These are phyloP conservation scores for Batillaria attramentaria DNA, from an alignment of 1,140 invertebrate genomes.

Conservation along the genomic window DNA sequence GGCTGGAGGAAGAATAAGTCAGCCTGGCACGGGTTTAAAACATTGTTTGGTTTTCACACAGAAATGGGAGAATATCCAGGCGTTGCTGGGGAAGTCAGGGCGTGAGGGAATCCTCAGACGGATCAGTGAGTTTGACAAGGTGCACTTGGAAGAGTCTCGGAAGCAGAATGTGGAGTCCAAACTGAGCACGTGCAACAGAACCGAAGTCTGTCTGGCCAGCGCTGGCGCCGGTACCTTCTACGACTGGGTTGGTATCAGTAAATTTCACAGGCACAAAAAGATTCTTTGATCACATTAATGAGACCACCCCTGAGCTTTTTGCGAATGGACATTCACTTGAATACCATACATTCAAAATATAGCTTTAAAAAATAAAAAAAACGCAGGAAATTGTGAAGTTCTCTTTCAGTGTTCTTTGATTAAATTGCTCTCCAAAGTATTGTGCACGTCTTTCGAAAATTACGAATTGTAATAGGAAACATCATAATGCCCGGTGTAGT, in stretches of 20 bases:
- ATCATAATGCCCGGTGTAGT: too few species aligned
- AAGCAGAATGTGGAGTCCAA: slow-evolving; percentile 31
- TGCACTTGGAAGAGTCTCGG: slow-evolving; percentile 28
- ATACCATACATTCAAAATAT: too few species aligned
- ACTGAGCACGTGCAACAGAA: slow-evolving; percentile 39
- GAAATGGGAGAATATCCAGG: slow-evolving; percentile 52
- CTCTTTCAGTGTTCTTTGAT: too few species aligned
- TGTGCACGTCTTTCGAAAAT: too few species aligned
- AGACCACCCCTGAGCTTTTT: not conserved
- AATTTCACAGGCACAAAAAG: not conserved
- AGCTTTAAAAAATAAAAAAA: too few species aligned
- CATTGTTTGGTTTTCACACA: too few species aligned
- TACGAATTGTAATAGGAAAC: too few species aligned
- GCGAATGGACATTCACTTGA: too few species aligned
- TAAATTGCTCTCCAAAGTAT: too few species aligned
- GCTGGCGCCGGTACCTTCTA: slow-evolving; percentile 61
- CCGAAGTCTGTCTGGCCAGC: slow-evolving; percentile 40
- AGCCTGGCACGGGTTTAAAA: too few species aligned
- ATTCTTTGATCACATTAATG: not conserved
- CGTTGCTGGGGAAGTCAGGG: slow-evolving; percentile 45
- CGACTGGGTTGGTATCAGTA: not conserved
- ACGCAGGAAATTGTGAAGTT: too few species aligned
- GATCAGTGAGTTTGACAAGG: slow-evolving; percentile 46
- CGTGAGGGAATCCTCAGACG: slow-evolving; percentile 46
- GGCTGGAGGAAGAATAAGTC: too few species aligned